Base-by-base conservation (phyloP, 1,140 invertebrate species). In the Drosophila grimshawi region DNA sequence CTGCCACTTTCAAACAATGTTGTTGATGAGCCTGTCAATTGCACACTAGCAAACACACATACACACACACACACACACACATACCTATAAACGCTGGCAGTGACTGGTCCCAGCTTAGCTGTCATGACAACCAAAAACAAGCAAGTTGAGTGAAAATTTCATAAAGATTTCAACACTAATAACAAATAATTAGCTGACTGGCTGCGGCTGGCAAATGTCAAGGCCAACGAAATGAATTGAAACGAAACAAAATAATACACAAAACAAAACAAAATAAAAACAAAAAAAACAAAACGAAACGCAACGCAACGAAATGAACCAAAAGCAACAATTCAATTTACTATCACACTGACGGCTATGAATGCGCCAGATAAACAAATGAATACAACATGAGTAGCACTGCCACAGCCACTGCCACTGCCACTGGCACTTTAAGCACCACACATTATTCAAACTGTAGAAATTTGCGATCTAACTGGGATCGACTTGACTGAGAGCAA, bases 111-210 rank as follows among this genome's bases (percentile, higher is more conserved):
- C 43, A 60, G 51, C 41, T 53, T 52, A 49, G 61, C 66, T 57
- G 51, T 76, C 53, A 48, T 62, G 55, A 72, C 57, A 76, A 76
- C 59, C 68, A 78, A 51, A 49, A 61, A 79, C 64, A 43, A 71
- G 35, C 69, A 69, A 66, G 46, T 60, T 75, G 67, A 61, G 61
- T 70, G 65, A 66, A 65, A 53, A 68, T 83, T 78, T 82, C 81
- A 86, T 86, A 81, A 86, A 86, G 81, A 86, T 86, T 82, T 86
- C 82, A 86, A 73, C 82, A 86, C 79, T 76, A 79, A 86, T 86
- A 86, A 86, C 83, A 86, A 86, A 88, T 86, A 86, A 88, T 86
- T 86, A 88, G 82, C 83, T 78, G 46, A 76, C 71, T 82, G 79
- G 81, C 74, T 77, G 78, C 53, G 65, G 67, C 76, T 82, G 79